Base-by-base conservation (phyloP, 1,140 invertebrate genomes). In the Psilanteris sp. region DNA sequence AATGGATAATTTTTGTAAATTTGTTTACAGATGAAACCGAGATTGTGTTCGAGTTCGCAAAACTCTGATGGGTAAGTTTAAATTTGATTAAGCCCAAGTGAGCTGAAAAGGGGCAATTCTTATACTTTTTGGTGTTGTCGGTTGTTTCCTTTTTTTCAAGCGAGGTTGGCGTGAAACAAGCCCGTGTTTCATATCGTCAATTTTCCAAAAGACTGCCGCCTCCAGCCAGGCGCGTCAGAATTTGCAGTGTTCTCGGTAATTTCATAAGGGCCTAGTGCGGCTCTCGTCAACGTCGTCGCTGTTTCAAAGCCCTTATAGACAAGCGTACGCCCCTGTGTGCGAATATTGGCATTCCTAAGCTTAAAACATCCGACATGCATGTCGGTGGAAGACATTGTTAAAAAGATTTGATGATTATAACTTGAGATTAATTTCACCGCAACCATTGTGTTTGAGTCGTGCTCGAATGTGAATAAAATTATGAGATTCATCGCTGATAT, bases 161-260 rank as follows among this genome's bases (percentile, higher is more conserved):
- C 41, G 36, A 68, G 70, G 59, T 70, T 44, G 72, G 48, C 48
- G 68, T 43, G 43, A 72, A 75, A 57, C 61, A 41, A 79, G 76
- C 62, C 77, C 70, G 46, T 82, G 76, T 85, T 87, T 87, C 84
- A 87, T 87, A 85, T 86, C 79, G 81, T 73, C 84, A 82, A 87
- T 87, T 87, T 87, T 87, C 86, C 84, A 32, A 81, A 75, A 85
- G 85, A 79, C 83, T 87, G 81, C 66, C 68, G 79, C 55, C 75
- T 78, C 48, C 59, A 77, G 68, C 44, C 61, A 39, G 72, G 74
- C 79, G 71, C 64, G 76, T 64, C 71, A 68, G 72, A 79, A 75
- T 81, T 85, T 84, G 64, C 73, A 78, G 68, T 75, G 78, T 79
- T 81, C 79, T 39, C 61, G 72, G 81, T 85, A 85, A 87, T 87